A percentile compares a stretch with the other conserved stretches of the same genome.
These are phyloP conservation scores for Scaptomyza cyrtandrae DNA, from an alignment of 2,888 invertebrate species.

Conservation along the genomic window DNA sequence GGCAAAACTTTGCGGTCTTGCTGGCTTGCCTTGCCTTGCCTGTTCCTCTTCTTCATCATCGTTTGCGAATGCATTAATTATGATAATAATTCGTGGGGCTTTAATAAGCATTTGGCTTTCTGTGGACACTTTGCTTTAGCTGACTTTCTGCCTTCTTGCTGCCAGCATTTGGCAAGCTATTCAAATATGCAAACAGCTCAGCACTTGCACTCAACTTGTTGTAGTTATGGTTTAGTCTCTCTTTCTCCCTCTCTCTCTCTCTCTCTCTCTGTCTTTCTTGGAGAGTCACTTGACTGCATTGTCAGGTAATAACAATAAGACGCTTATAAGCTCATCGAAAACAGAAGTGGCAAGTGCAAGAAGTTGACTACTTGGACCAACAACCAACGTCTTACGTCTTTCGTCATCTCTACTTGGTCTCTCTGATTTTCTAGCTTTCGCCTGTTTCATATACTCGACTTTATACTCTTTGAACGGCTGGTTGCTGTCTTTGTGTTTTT, in stretches of 20 bases:
- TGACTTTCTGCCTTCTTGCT: slow-evolving; percentile 31
- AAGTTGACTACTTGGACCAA: slow-evolving; percentile 15
- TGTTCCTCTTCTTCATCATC: not conserved
- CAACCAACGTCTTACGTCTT: not conserved
- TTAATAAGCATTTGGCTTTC: slow-evolving; percentile 68
- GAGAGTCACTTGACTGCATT: slow-evolving; percentile 64
- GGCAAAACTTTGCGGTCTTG: slow-evolving; percentile 43
- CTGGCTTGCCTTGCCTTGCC: not conserved
- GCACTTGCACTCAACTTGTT: slow-evolving; percentile 46
- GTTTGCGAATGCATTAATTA: slow-evolving; percentile 66
- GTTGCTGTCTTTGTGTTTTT: slow-evolving; percentile 20
- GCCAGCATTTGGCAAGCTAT: slow-evolving; percentile 23
- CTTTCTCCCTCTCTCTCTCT: not conserved
- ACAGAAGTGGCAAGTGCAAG: slow-evolving; percentile 61
- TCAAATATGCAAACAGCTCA: slow-evolving; percentile 64
- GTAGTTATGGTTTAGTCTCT: slow-evolving; percentile 13
- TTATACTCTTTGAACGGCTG: not conserved
- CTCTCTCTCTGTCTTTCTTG: slow-evolving; percentile 1
- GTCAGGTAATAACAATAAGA: slow-evolving; percentile 79
- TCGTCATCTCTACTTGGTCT: not conserved
- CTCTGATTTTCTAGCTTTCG: not conserved
- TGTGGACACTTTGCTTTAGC: slow-evolving; percentile 43
- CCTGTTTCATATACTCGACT: not conserved
- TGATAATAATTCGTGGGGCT: slow-evolving; percentile 74
- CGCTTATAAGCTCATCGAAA: slow-evolving; percentile 74